A percentile compares a stretch with the other conserved stretches of the same genome.
phyloP scores from a whole-genome alignment of 1,140 invertebrate genomes.

The Coenobita brevimanus region DNA sequence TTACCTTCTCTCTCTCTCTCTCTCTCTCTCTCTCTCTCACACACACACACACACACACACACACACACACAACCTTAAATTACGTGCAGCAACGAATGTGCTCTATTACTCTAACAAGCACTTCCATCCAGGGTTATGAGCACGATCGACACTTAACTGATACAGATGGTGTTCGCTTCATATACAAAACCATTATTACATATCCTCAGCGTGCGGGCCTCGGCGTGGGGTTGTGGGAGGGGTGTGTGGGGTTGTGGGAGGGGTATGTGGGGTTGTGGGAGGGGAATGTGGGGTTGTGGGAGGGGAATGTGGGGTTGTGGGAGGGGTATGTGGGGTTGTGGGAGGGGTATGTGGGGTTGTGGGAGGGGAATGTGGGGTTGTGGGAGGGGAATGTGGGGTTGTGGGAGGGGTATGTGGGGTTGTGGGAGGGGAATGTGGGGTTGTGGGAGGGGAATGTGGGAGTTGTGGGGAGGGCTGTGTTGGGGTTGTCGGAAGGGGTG shows the following conservation, averaged over 20 bases:
- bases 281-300: background rate
- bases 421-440: no score
- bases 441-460: no score
- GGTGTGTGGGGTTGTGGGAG: no score
- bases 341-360: background rate
- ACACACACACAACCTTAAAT: background rate
- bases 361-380: background rate
- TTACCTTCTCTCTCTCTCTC: background rate
- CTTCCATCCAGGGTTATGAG: conserved; percentile 20
- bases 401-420: background rate
- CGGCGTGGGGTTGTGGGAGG: no score
- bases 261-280: background rate
- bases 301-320: background rate
- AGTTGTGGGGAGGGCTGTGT: no score
- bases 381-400: background rate
- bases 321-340: background rate
- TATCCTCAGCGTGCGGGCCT: background rate
- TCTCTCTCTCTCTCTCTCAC: background rate
- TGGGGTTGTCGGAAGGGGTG: no score
- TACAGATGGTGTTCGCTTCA: background rate
- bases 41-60: background rate
- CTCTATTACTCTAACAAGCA: background rate
- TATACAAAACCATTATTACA: conserved; percentile 2
- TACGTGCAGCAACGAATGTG: background rate
- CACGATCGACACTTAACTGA: background rate